Evolutionary conservation across 1,140 invertebrate genomes (phyloP).

Genomic region (Tetragnatha versicolor): DNA sequence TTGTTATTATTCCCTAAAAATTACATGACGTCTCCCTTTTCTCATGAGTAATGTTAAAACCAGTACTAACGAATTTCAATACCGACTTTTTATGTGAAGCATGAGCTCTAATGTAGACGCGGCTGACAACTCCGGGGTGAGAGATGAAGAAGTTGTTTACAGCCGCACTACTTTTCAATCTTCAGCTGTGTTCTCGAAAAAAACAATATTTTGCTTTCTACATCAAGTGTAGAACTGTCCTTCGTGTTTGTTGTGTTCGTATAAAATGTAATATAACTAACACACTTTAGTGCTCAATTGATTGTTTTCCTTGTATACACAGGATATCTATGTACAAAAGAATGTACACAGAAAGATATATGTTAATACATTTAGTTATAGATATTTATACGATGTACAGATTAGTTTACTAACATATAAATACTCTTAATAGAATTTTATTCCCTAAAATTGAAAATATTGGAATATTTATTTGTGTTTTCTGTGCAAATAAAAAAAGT

Average conservation of each 20-base stretch:
- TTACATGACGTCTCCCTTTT: too few species aligned
- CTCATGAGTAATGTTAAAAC: too few species aligned
- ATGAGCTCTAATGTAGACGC: too few species aligned
- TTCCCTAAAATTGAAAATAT: conserved; percentile 28
- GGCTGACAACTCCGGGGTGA: too few species aligned
- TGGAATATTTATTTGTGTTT: conserved; percentile 34
- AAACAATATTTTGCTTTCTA: conserved; percentile 13
- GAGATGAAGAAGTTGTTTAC: too few species aligned
- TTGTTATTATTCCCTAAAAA: too few species aligned
- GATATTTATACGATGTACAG: conserved; percentile 45
- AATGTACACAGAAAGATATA: conserved; percentile 13
- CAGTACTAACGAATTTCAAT: too few species aligned
- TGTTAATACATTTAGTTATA: conserved; percentile 44
- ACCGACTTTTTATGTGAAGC: too few species aligned
- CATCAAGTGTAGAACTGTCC: conserved; percentile 16
- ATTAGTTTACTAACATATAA: conserved; percentile 37
- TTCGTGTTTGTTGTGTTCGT: conserved; percentile 26
- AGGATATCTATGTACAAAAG: conserved; percentile 32
- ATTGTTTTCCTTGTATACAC: conserved; percentile 20
- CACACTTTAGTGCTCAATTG: conserved; percentile 44
- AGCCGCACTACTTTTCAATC: neutral
- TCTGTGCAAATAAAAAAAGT: conserved; percentile 45
- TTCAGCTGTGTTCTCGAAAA: neutral
- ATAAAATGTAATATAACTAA: conserved; percentile 13
- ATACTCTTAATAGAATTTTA: conserved; percentile 34